These are phyloP conservation scores for Myotis davidii DNA, from an alignment of 2,113 vertebrate genomes.

Conservation along the genomic window DNA sequence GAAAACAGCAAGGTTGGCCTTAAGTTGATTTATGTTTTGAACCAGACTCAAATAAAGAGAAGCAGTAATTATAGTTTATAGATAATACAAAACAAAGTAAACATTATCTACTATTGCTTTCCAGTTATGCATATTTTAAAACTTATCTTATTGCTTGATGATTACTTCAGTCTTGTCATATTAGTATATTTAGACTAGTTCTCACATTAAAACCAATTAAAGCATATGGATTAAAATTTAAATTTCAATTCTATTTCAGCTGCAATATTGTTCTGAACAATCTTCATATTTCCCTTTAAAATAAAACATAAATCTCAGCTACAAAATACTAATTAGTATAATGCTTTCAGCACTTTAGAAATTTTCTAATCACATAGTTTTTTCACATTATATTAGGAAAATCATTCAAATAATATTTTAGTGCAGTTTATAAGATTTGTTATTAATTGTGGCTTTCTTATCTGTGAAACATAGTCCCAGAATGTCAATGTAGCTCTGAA, in stretches of 20 bases:
- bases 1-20: conserved; percentile 49
- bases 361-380: not conserved
- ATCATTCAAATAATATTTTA: conserved; percentile 23
- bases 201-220: conserved; percentile 53
- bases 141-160: conserved; percentile 56
- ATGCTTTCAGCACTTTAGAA: not conserved
- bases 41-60: conserved; percentile 67
- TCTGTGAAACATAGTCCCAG: not conserved
- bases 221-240: conserved; percentile 32
- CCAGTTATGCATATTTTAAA: conserved; percentile 35
- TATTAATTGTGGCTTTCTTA: not conserved
- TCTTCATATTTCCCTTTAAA: conserved; percentile 5
- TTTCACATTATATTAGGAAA: not conserved
- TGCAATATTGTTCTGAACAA: conserved; percentile 27
- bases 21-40: conserved; percentile 77
- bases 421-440: not conserved
- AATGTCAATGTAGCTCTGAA: not conserved
- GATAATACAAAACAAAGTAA: conserved; percentile 71
- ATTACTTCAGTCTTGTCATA: conserved; percentile 35
- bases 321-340: not conserved
- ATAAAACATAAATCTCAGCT: conserved; percentile 22
- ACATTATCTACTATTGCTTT: conserved; percentile 75
- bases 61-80: conserved; percentile 71
- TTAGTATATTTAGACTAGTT: conserved; percentile 30
- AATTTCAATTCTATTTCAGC: conserved; percentile 31